A percentile compares a stretch with the other conserved stretches of the same genome.
Conservation (phyloP, 2,113 vertebrate species). For the Siphamia tubifer region DNA sequence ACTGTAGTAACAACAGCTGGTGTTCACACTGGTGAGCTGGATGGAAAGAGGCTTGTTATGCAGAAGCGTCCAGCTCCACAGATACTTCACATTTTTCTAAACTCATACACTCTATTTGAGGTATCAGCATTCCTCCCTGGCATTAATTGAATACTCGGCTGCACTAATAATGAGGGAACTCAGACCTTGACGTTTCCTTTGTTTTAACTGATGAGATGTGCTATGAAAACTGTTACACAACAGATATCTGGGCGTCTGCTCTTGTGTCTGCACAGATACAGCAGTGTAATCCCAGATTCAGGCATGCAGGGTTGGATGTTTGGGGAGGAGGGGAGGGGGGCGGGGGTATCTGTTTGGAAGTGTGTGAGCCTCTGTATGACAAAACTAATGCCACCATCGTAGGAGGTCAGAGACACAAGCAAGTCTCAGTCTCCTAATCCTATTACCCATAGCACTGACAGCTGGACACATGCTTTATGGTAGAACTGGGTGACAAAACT, state of each 20-base stretch:
- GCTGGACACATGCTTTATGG: conserved; percentile 37
- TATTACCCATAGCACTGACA: conserved; percentile 53
- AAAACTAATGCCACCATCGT: conserved; percentile 31
- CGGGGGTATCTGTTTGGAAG: background rate
- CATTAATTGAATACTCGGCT: background rate
- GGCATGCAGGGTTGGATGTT: conserved; percentile 16
- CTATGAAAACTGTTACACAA: background rate
- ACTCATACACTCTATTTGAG: background rate
- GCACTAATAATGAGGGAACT: background rate
- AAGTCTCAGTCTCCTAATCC: conserved; percentile 57
- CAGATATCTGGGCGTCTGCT: conserved; percentile 2
- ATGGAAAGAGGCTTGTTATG: background rate
- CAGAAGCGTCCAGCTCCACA: background rate
- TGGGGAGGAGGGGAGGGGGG: background rate
- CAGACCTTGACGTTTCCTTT: background rate
- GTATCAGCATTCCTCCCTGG: background rate
- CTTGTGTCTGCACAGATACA: conserved; percentile 18
- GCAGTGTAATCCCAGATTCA: conserved; percentile 49
- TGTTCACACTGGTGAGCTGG: conserved; percentile 14
- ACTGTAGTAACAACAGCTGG: conserved; percentile 30
- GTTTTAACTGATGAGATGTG: conserved; percentile 1
- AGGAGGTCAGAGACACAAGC: conserved; percentile 37
- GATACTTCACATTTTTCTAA: background rate
- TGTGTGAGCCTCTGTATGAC: background rate
- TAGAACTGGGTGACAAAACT: too few relatives aligned